These are phyloP conservation scores for Caenorhabditis afra DNA, from an alignment of 2,888 invertebrate genomes.

Conservation along the genomic window DNA sequence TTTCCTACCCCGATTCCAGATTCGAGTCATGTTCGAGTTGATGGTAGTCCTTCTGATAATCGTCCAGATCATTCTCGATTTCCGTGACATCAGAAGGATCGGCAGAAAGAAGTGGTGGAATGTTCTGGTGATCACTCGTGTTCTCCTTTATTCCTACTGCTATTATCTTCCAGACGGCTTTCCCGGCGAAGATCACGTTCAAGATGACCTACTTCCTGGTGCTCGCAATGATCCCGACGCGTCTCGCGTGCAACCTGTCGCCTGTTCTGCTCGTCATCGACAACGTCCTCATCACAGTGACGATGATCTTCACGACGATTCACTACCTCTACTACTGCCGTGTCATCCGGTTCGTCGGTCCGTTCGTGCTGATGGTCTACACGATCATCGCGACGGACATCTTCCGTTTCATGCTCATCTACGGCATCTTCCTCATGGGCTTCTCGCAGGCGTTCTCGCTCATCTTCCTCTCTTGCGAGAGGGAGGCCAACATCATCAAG, in stretches of 20 bases:
- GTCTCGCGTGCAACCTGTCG: slow-evolving; percentile 81
- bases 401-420: slow-evolving; percentile 94
- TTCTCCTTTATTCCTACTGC: too few relatives aligned
- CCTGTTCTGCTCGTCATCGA: slow-evolving; percentile 62
- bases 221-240: slow-evolving; percentile 84
- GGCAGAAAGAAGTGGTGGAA: slow-evolving; percentile 84
- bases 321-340: slow-evolving; percentile 64
- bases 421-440: slow-evolving; percentile 95
- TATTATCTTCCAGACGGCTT: slow-evolving; percentile 87
- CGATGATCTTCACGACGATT: slow-evolving; percentile 63
- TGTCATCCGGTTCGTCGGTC: slow-evolving; percentile 87
- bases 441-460: slow-evolving; percentile 89
- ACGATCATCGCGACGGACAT: slow-evolving; percentile 97
- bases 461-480: slow-evolving; percentile 68
- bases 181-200: slow-evolving; percentile 93
- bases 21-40: slow-evolving; percentile 72
- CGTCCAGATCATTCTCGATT: slow-evolving; percentile 71
- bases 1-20: slow-evolving; percentile 50
- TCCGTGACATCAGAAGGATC: slow-evolving; percentile 71
- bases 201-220: slow-evolving; percentile 92
- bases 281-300: slow-evolving; percentile 58
- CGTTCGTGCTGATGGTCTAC: slow-evolving; percentile 99
- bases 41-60: slow-evolving; percentile 67
- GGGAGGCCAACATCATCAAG: slow-evolving; percentile 49
- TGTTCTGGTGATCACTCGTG: slow-evolving; percentile 91